Percentiles rank a stretch among this genome's conserved stretches.
Conservation (phyloP, 1,140 invertebrate genomes). For the Chrysomallon squamiferum region DNA sequence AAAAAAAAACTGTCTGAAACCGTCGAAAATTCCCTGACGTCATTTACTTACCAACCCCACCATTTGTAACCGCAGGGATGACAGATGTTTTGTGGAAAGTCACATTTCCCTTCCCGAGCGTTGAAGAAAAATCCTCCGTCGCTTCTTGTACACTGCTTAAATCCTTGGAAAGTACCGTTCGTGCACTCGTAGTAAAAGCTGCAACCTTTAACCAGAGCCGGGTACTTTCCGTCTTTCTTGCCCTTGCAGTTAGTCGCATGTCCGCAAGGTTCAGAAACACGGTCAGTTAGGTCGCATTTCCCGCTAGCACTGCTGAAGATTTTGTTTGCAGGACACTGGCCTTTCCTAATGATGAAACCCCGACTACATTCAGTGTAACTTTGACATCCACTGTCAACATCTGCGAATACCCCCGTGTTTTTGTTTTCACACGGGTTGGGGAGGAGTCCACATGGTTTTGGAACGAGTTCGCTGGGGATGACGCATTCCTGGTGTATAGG, state of each 20-base stretch:
- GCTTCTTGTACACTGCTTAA: conserved; percentile 16
- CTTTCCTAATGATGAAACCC: conserved; percentile 22
- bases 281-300: conserved; percentile 23
- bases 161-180: conserved; percentile 11
- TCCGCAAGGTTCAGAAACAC: conserved; percentile 27
- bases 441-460: conserved; percentile 27
- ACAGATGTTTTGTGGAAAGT: conserved; percentile 37
- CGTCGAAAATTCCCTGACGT: no score
- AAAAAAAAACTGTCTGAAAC: no score
- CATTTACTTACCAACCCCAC: conserved; percentile 34
- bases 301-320: conserved; percentile 23
- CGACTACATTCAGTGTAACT: conserved; percentile 25
- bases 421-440: conserved; percentile 27
- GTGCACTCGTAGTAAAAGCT: conserved; percentile 31
- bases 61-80: conserved; percentile 37
- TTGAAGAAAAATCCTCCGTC: conserved; percentile 36
- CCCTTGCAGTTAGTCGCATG: conserved; percentile 12
- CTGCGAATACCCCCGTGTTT: conserved; percentile 19
- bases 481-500: conserved; percentile 24
- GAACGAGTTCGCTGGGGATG: conserved; percentile 15
- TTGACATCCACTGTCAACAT: conserved; percentile 14
- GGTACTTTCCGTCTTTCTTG: conserved; percentile 26
- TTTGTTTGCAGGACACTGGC: conserved; percentile 14
- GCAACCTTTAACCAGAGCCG: conserved; percentile 21
- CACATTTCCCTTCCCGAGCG: conserved; percentile 23